Conservation (phyloP, 2,888 invertebrate species). For the Colletes collaris region DNA sequence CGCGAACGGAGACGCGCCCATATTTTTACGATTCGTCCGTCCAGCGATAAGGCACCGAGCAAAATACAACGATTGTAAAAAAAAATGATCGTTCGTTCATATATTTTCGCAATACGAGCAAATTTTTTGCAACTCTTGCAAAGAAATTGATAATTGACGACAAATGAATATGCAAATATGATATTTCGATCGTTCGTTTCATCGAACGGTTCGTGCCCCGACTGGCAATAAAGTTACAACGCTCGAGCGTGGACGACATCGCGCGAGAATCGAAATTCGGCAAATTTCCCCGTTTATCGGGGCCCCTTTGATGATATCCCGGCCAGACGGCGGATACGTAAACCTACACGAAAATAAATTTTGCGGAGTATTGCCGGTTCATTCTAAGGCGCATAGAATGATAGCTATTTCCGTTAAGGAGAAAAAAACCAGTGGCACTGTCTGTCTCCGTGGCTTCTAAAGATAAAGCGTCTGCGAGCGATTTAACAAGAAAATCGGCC, state of each 20-base stretch:
- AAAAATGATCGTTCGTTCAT: no score
- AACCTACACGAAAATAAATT: conserved; percentile 75
- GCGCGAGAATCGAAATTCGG: conserved; percentile 4
- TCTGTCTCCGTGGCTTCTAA: conserved; percentile 74
- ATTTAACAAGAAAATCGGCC: conserved; percentile 62
- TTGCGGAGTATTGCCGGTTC: conserved; percentile 72
- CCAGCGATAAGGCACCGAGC: neutral
- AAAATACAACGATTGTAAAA: no score
- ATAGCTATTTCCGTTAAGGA: conserved; percentile 80
- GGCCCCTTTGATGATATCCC: conserved; percentile 15
- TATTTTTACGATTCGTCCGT: conserved; percentile 8
- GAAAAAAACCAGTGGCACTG: conserved; percentile 65
- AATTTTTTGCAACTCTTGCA: no score
- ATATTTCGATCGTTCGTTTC: no score
- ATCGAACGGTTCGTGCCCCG: neutral
- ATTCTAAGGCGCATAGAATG: conserved; percentile 77
- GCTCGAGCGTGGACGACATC: neutral
- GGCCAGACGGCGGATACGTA: conserved; percentile 50
- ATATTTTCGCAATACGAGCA: no score
- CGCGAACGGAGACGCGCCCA: neutral
- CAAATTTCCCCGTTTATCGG: conserved; percentile 10
- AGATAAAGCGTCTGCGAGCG: conserved; percentile 77
- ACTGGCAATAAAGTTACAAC: neutral
- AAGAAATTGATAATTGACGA: no score
- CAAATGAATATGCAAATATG: no score